Conservation (phyloP, 2,113 vertebrate genomes). For the Clarias magur region DNA sequence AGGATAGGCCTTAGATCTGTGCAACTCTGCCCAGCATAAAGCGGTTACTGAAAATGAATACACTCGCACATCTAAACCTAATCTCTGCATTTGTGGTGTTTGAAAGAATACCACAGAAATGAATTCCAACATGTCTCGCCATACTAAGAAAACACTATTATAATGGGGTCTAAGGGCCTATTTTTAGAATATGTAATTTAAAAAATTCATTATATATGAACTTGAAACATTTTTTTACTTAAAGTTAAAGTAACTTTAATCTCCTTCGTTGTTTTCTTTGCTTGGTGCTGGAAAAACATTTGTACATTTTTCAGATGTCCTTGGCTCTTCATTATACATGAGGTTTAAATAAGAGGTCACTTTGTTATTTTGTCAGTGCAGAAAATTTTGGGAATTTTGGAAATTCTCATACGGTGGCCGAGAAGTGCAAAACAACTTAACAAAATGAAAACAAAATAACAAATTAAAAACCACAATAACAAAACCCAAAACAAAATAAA, state of each 20-base stretch:
- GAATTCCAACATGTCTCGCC: not conserved
- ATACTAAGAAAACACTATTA: not conserved
- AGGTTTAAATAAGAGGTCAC: not conserved
- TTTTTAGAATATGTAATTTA: not conserved
- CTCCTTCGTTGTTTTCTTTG: no score
- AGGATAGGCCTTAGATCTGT: not conserved
- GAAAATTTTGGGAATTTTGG: no score
- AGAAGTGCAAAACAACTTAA: no score
- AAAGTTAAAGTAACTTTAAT: not conserved
- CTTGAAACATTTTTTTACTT: no score
- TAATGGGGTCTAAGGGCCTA: not conserved
- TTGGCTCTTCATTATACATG: not conserved
- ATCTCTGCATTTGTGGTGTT: constrained; percentile 14
- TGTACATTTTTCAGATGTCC: not conserved
- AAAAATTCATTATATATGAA: not conserved
- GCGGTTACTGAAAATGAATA: constrained; percentile 20
- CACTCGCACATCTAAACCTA: constrained; percentile 17
- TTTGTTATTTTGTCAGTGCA: not conserved
- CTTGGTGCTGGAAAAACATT: not conserved
- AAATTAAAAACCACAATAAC: no score
- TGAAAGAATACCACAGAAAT: not conserved
- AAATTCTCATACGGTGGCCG: no score
- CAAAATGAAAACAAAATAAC: no score
- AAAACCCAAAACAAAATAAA: no score
- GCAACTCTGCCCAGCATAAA: not conserved